Evolutionary conservation across 30 jellyfish, hydroid and myxozoan genomes (phyloP), one percentile per base, ranked within the genome.

Genomic region (Cassiopea xamachana): DNA sequence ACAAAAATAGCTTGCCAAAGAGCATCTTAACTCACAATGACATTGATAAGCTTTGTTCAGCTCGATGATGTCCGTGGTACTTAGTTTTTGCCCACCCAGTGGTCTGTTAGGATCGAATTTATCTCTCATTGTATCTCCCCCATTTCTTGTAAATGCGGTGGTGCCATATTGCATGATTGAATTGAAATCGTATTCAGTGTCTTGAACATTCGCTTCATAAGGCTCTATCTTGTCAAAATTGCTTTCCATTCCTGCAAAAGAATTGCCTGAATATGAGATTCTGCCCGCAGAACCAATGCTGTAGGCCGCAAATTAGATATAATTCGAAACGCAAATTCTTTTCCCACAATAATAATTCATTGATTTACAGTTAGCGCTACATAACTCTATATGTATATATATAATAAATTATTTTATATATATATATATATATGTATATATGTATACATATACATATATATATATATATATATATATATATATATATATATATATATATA

Each of bases 81-180:
- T 62, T 48, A 92, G 48, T 47, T 58, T 60, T 67, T 80, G 73
- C 16, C 95, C 90, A 39, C 98, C 95, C n/a, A 92, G 86, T 0
- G 83, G 90, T 17, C 72, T 86, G 51, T 80, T 92, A 7, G 59
- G 64, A 78, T 92, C 95, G 75, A 85, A 92, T 81, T 60, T 92
- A 67, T 93, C 92, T 43, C 82, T 76, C 84, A 92, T 92, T 6
- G 98, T 92, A 46, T 85, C 95, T 46, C 48, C 73, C 18, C 98
- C 98, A 51, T 92, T 92, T 45, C 44, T 80, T 15, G 98, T 79
- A 60, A 92, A 92, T 12, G 98, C 94, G 46, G 98, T 92, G 15
- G 60, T 86, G 68, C 95, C 95, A 86, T 92, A 92, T 58, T 92
- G 98, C 98, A 92, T 92, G 62, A 92, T 73, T 10, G 93, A 80